Conservation (phyloP, 2,797 vertebrate genomes). For the Xenopus petersii region DNA sequence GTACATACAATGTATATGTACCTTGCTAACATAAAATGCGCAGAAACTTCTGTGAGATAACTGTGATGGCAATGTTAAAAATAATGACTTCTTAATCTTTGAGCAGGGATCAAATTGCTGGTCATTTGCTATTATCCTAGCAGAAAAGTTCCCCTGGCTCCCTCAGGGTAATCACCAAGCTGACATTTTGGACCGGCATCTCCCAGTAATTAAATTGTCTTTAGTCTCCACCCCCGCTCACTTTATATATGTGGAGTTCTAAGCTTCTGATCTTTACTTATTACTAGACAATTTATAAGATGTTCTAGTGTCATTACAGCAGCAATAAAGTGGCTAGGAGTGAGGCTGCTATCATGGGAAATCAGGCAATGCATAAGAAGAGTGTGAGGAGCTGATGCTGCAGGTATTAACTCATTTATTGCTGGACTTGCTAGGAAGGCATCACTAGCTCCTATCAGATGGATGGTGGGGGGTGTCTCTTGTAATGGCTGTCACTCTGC, state of each 20-base stretch:
- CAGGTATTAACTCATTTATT: neutral
- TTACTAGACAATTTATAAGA: slow-evolving; percentile 12
- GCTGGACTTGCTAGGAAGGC: neutral
- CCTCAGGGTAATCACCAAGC: slow-evolving; percentile 10
- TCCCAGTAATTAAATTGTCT: neutral
- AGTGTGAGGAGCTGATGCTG: neutral
- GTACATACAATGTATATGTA: no score
- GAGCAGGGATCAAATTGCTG: slow-evolving; percentile 20
- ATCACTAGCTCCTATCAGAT: neutral
- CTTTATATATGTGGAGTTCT: slow-evolving; percentile 8
- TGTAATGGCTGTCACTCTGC: no score
- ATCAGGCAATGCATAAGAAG: slow-evolving; percentile 5
- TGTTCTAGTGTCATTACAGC: slow-evolving; percentile 15
- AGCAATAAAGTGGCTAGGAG: slow-evolving; percentile 18
- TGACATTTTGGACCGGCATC: slow-evolving; percentile 15
- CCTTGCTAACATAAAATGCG: no score
- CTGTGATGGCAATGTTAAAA: no score
- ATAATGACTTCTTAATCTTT: slow-evolving; percentile 6
- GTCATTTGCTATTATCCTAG: slow-evolving; percentile 14
- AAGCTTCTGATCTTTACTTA: slow-evolving; percentile 22
- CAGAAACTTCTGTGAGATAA: no score
- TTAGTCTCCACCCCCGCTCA: slow-evolving; percentile 11
- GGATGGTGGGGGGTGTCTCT: neutral
- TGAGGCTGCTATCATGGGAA: slow-evolving; percentile 15
- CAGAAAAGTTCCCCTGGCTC: slow-evolving; percentile 2